These are phyloP conservation scores for Eulithis prunata DNA, from an alignment of 2,888 invertebrate species.

Conservation along the genomic window DNA sequence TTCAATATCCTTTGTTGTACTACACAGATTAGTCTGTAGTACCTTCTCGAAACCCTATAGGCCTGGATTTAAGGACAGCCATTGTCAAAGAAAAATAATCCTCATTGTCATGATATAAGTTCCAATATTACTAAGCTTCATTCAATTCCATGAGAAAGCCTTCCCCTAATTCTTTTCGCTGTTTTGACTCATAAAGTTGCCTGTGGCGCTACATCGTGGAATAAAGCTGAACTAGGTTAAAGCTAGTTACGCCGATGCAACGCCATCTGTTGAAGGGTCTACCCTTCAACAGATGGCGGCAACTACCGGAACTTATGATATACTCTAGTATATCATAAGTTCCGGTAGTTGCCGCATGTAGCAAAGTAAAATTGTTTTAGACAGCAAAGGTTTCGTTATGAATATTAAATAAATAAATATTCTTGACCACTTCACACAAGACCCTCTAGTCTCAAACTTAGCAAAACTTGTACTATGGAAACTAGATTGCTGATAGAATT, in stretches of 20 bases:
- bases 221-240: slow-evolving; percentile 1
- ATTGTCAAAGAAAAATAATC: not conserved
- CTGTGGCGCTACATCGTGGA: not conserved
- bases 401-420: no score
- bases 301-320: no score
- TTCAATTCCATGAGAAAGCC: not conserved
- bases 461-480: no score
- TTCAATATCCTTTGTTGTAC: not conserved
- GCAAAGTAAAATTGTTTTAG: not conserved
- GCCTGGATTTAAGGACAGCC: no score
- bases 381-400: not conserved
- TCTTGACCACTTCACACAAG: no score
- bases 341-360: not conserved
- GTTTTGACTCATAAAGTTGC: not conserved
- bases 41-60: not conserved
- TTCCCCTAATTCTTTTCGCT: no score
- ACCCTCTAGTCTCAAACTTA: no score
- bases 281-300: no score
- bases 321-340: not conserved
- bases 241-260: not conserved
- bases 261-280: slow-evolving; percentile 7
- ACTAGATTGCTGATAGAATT: no score
- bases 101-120: not conserved
- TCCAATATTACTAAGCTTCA: not conserved
- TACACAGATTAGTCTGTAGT: not conserved